Conservation (phyloP, 2,113 vertebrate species). For the Beaufortia kweichowensis region DNA sequence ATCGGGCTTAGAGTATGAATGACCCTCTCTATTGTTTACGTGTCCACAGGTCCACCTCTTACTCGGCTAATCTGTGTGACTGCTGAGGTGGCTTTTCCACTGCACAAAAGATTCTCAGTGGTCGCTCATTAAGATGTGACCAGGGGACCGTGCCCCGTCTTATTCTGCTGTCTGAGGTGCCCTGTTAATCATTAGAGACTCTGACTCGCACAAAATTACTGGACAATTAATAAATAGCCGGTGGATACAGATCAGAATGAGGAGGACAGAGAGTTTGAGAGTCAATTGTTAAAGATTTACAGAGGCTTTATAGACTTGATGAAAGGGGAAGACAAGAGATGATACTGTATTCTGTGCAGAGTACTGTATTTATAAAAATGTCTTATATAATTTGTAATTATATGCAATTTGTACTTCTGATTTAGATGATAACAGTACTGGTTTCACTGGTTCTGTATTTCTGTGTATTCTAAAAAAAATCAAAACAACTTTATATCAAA, state of each 20-base stretch:
- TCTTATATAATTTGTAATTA: no score
- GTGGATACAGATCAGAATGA: background rate
- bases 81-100: constrained; percentile 45
- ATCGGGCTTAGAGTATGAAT: constrained; percentile 74
- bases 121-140: constrained; percentile 41
- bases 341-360: no score
- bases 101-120: constrained; percentile 44
- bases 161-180: constrained; percentile 19
- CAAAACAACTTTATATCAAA: no score
- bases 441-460: no score
- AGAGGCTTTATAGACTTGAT: no score
- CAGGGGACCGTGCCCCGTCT: constrained; percentile 5
- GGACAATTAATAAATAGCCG: background rate
- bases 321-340: no score
- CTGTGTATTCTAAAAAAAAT: no score
- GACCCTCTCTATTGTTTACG: constrained; percentile 84
- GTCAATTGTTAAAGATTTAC: background rate
- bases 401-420: no score
- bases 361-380: no score
- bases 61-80: constrained; percentile 67
- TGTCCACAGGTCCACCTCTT: constrained; percentile 74
- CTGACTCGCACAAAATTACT: constrained; percentile 1
- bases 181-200: constrained; percentile 23
- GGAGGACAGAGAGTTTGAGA: background rate
- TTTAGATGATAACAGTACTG: no score